phyloP scores from a whole-genome alignment of 2,113 vertebrate genomes.

The Tetraodon nigroviridis region DNA sequence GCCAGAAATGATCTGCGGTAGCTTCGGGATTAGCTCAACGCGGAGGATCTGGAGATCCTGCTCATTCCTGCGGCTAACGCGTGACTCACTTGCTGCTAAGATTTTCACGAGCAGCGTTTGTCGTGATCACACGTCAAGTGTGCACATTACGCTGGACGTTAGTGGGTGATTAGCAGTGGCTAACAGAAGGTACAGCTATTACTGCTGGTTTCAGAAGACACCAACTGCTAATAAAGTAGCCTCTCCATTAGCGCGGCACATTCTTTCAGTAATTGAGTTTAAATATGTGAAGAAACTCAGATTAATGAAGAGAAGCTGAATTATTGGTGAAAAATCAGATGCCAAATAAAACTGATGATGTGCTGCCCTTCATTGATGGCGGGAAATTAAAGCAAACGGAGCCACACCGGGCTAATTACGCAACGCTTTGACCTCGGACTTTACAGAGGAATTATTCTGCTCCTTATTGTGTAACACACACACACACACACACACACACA shows the following conservation, averaged over 20 bases:
- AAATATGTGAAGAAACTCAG: constrained; percentile 44
- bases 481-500: not conserved
- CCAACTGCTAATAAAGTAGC: constrained; percentile 49
- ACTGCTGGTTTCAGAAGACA: constrained; percentile 62
- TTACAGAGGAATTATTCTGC: too few relatives aligned
- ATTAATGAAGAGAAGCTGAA: constrained; percentile 22
- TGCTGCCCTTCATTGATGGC: not conserved
- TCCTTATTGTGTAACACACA: not conserved
- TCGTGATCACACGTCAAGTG: constrained; percentile 57
- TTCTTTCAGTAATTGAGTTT: constrained; percentile 63
- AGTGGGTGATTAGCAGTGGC: constrained; percentile 52
- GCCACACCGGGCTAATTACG: too few relatives aligned
- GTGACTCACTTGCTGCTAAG: constrained; percentile 23
- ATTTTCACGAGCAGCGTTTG: constrained; percentile 35
- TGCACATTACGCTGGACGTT: too few relatives aligned
- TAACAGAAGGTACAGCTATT: constrained; percentile 56
- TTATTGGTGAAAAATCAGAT: not conserved
- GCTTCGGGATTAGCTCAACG: not conserved
- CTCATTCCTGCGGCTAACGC: constrained; percentile 12
- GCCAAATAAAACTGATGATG: constrained; percentile 2
- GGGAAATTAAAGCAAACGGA: constrained; percentile 4
- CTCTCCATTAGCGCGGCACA: constrained; percentile 55
- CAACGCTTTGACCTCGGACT: too few relatives aligned
- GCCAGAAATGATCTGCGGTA: constrained; percentile 1
- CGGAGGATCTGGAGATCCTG: constrained; percentile 7